Evolutionary conservation across 2,797 vertebrate genomes (phyloP).

Genomic region (Knipowitschia caucasica): DNA sequence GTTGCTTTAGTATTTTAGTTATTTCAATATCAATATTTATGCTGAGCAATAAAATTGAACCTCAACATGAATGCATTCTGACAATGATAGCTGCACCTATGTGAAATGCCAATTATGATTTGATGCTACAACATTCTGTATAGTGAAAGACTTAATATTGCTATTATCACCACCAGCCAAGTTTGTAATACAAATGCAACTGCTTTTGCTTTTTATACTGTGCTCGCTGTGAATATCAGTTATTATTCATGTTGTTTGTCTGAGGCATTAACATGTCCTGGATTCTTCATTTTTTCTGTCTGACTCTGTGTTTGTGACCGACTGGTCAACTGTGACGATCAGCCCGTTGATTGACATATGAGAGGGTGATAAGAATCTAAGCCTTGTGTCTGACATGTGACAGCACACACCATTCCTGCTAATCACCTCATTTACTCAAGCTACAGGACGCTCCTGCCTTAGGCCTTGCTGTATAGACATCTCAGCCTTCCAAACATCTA

Average conservation of each 20-base stretch:
- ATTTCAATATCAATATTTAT: conserved; percentile 11
- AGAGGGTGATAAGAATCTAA: conserved; percentile 60
- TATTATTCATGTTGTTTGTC: conserved; percentile 23
- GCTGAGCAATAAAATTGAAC: conserved; percentile 10
- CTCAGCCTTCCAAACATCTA: conserved; percentile 28
- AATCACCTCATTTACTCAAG: conserved; percentile 70
- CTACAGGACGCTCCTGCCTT: conserved; percentile 54
- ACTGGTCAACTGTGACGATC: conserved; percentile 55
- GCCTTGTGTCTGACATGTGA: conserved; percentile 59
- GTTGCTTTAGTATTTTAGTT: conserved; percentile 35
- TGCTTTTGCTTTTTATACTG: conserved; percentile 16
- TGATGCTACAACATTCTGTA: conserved; percentile 28
- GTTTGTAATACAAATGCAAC: conserved; percentile 29
- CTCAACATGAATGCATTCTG: not conserved
- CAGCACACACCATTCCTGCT: conserved; percentile 67
- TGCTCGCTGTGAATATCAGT: conserved; percentile 13
- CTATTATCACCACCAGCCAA: conserved; percentile 19
- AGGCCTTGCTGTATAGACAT: conserved; percentile 47
- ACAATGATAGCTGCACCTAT: conserved; percentile 21
- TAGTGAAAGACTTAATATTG: conserved; percentile 43
- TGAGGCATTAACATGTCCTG: not conserved
- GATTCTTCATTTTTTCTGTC: conserved; percentile 17
- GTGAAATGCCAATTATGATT: conserved; percentile 55
- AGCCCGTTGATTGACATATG: conserved; percentile 65
- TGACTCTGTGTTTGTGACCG: conserved; percentile 49